These are phyloP conservation scores for Biston betularia DNA, from an alignment of 2,888 invertebrate species.

Conservation along the genomic window DNA sequence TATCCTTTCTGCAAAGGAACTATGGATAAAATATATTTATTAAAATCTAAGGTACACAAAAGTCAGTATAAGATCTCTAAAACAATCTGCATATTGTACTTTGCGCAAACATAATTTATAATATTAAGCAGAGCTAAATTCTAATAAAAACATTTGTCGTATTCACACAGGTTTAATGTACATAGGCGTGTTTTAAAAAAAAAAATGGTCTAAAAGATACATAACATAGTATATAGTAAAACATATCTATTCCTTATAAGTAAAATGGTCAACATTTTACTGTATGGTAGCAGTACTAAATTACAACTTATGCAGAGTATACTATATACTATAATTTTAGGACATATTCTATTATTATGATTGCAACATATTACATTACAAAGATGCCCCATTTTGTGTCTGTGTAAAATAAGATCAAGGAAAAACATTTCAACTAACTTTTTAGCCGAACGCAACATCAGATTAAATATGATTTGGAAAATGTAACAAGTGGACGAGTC, in stretches of 20 bases:
- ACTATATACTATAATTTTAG: conserved; percentile 16
- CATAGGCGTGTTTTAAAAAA: conserved; percentile 43
- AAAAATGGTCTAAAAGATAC: conserved; percentile 53
- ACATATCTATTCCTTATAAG: conserved; percentile 46
- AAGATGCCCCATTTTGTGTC: conserved; percentile 3
- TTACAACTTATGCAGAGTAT: conserved; percentile 24
- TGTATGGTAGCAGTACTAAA: conserved; percentile 36
- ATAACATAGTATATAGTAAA: conserved; percentile 42
- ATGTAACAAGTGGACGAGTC: neutral
- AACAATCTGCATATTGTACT: conserved; percentile 79
- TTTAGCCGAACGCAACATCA: neutral
- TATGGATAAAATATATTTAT: conserved; percentile 58
- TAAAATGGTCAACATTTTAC: conserved; percentile 63
- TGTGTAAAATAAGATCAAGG: neutral
- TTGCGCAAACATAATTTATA: conserved; percentile 55
- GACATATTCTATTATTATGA: conserved; percentile 2
- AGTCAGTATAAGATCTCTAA: conserved; percentile 65
- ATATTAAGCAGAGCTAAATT: conserved; percentile 19
- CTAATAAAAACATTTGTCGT: conserved; percentile 10
- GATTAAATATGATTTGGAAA: neutral
- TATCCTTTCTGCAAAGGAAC: conserved; percentile 55
- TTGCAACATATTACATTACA: conserved; percentile 12
- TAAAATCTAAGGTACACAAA: conserved; percentile 69
- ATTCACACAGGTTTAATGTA: conserved; percentile 30
- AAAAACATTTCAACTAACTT: neutral